Evolutionary conservation across 2,113 vertebrate species (phyloP), one percentile per base, ranked within the genome.

Genomic region (Coreoperca whiteheadi): DNA sequence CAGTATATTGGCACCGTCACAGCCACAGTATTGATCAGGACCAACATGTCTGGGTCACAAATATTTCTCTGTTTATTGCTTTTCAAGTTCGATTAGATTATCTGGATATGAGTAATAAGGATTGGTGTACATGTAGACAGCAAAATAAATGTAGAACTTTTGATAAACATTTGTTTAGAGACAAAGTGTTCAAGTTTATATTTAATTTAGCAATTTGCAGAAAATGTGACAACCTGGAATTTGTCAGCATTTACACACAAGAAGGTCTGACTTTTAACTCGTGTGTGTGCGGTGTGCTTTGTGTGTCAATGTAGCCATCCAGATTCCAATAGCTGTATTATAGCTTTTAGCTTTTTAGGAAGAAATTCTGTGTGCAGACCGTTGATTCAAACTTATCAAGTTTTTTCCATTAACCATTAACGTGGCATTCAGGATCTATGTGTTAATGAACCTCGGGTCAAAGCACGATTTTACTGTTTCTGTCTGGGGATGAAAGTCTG

Each of bases 21-120:
- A 34, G 77, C 60, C 48, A 68, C 70, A 11, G 75, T 81, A 32
- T 71, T 56, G 66, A 74, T 73, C 73, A 76, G 74, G 81, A 87
- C 82, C 88, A 88, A 77, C 57, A 54, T 39, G 54, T 83, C 32
- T 57, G 73, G 37, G 28, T 81, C 63, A 43, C 16, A 41, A 39
- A n/a, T 60, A 21, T 79, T 32, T 63, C 53, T 77, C 43, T 61
- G 46, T 14, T 20, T 56, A 0, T 50, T 65, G 20, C 11, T 76
- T 68, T 64, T 18, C 8, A 12, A 23, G 16, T 68, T 68, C 16
- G 20, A 64, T 53, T n/a, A 43, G 34, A 68, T 68, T 53, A 34
- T 75, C 30, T 75, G 11, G n/a, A 21, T 39, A 8, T 68, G 8
- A 66, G 69, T 30, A 41, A 23, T 30, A 0, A 23, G 8, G 18